A percentile compares a stretch with the other conserved stretches of the same genome.
phyloP scores from a whole-genome alignment of 2,113 vertebrate genomes.

The Aldabrachelys gigantea region DNA sequence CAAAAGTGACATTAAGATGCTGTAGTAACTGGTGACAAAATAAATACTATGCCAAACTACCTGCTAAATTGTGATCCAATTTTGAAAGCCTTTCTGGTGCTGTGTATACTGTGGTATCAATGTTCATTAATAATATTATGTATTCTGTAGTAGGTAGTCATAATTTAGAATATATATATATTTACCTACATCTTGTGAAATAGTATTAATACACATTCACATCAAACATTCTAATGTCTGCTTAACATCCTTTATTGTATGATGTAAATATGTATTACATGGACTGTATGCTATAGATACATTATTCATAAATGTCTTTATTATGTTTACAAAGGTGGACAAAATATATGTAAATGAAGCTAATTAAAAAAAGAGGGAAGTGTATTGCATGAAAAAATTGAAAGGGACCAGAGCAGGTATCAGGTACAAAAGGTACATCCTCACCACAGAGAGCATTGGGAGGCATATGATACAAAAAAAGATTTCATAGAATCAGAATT shows the following conservation, averaged over 20 bases:
- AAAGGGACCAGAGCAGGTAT: too few relatives aligned
- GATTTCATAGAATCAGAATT: too few relatives aligned
- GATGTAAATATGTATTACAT: neutral
- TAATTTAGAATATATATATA: neutral
- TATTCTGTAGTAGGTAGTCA: neutral
- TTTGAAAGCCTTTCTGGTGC: neutral
- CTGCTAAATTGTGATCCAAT: neutral
- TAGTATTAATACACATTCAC: neutral
- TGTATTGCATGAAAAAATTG: too few relatives aligned
- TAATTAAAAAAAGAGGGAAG: too few relatives aligned
- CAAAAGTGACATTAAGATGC: neutral
- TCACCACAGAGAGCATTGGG: too few relatives aligned
- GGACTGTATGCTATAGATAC: neutral
- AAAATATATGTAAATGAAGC: too few relatives aligned
- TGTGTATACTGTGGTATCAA: neutral
- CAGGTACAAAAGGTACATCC: too few relatives aligned
- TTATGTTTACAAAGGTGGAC: too few relatives aligned
- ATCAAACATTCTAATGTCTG: neutral
- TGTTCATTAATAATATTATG: neutral
- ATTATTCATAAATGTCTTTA: neutral
- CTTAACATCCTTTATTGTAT: neutral
- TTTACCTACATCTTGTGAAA: neutral
- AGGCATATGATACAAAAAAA: too few relatives aligned
- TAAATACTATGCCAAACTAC: neutral
- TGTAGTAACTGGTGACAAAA: neutral